phyloP scores from a whole-genome alignment of 2,113 vertebrate genomes.

The Centropus bengalensis region DNA sequence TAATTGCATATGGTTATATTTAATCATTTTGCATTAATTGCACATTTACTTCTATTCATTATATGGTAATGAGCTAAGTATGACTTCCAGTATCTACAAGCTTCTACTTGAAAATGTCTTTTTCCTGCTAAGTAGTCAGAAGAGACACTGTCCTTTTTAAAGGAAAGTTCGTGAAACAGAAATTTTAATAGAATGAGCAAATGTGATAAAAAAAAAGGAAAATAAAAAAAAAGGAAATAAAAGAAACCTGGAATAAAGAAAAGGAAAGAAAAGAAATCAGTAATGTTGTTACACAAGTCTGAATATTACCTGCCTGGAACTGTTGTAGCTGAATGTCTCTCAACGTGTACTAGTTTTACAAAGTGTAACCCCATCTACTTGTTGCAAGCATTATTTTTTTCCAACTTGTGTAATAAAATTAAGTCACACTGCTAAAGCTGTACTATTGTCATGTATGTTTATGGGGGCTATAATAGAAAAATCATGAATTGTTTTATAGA shows the following conservation, averaged over 20 bases:
- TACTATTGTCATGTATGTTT: not conserved
- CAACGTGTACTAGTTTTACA: not conserved
- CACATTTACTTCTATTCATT: conserved; percentile 14
- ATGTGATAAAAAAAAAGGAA: not conserved
- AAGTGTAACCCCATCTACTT: not conserved
- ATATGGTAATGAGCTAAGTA: not conserved
- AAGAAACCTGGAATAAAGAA: not conserved
- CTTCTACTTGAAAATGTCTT: conserved; percentile 27
- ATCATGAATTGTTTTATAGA: not conserved
- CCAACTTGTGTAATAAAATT: conserved; percentile 31
- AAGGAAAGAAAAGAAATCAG: not conserved
- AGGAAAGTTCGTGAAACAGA: not conserved
- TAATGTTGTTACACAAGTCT: not conserved
- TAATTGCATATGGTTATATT: not conserved
- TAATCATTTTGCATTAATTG: not conserved
- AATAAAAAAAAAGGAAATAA: not conserved
- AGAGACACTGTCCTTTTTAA: not conserved
- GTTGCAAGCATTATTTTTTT: conserved; percentile 6
- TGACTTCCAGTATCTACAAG: not conserved
- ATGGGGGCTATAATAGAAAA: not conserved
- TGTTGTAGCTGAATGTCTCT: conserved; percentile 2
- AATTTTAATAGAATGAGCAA: not conserved
- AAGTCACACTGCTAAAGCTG: not conserved
- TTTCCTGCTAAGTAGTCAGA: conserved; percentile 3
- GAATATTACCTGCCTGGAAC: conserved; percentile 26